Percentiles rank a stretch among this genome's conserved stretches.
phyloP scores from a whole-genome alignment of 2,797 vertebrate species.

The Pangasius macronema region DNA sequence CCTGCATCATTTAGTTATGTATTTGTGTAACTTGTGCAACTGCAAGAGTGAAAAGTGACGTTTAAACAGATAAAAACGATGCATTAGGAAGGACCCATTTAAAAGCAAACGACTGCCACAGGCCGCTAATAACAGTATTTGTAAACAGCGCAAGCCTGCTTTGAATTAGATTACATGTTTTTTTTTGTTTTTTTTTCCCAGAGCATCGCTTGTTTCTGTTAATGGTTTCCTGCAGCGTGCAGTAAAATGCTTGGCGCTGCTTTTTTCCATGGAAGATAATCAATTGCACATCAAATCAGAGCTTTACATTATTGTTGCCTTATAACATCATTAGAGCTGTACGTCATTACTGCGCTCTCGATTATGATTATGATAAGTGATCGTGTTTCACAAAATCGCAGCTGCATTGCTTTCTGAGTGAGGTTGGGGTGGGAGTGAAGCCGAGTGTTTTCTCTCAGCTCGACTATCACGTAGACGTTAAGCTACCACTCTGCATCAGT shows the following conservation, averaged over 20 bases:
- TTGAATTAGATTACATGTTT: conserved; percentile 37
- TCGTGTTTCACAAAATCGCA: background rate
- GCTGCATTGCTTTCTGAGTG: background rate
- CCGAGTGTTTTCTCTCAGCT: background rate
- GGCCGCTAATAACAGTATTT: conserved; percentile 27
- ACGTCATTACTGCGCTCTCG: background rate
- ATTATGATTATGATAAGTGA: conserved; percentile 10
- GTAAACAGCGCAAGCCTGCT: background rate
- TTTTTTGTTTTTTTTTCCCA: background rate
- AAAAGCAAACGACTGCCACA: background rate
- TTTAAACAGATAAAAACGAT: background rate
- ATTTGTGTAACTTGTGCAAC: background rate
- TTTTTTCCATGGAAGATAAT: conserved; percentile 41
- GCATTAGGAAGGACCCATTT: background rate
- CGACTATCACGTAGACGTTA: conserved; percentile 1
- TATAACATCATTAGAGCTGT: conserved; percentile 11
- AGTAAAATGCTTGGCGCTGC: conserved; percentile 39
- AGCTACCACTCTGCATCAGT: background rate
- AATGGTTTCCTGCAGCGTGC: conserved; percentile 33
- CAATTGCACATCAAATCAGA: conserved; percentile 42
- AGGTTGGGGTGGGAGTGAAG: background rate
- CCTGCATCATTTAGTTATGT: background rate
- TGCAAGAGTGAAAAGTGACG: background rate
- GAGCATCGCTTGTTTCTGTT: conserved; percentile 36
- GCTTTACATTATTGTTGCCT: conserved; percentile 40